A percentile compares a stretch with the other conserved stretches of the same genome.
Evolutionary conservation across 2,797 vertebrate genomes (phyloP).

Genomic region (Leucoraja ocellata): DNA sequence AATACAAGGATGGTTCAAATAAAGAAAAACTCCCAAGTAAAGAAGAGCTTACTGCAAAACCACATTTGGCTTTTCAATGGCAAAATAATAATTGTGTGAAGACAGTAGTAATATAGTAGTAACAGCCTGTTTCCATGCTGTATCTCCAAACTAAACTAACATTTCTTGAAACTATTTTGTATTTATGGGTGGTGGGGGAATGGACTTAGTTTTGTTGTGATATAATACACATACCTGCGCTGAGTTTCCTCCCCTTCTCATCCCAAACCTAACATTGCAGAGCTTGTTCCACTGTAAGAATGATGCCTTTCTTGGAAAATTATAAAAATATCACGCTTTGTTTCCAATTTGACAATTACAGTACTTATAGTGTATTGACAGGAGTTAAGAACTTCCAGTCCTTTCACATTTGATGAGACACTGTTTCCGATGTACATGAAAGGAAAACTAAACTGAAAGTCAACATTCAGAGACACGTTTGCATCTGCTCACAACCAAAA

Average conservation of each 20-base stretch:
- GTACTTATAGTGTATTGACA: neutral
- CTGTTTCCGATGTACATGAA: neutral
- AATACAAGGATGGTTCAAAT: neutral
- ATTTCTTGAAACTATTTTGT: neutral
- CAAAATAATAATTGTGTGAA: neutral
- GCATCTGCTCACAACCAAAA: neutral
- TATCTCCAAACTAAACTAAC: neutral
- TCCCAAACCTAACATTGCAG: neutral
- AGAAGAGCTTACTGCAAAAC: neutral
- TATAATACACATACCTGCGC: neutral
- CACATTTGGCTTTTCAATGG: neutral
- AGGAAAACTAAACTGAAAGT: neutral
- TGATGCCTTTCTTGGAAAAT: neutral
- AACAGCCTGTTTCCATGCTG: too few relatives aligned
- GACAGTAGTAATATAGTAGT: neutral
- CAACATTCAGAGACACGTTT: neutral
- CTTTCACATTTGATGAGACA: neutral
- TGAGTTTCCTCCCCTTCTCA: neutral
- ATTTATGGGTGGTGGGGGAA: too few relatives aligned
- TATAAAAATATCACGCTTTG: neutral
- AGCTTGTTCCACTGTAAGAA: neutral
- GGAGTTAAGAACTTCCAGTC: neutral
- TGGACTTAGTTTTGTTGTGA: neutral
- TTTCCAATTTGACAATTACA: neutral
- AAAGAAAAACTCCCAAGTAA: neutral